Evolutionary conservation across 2,888 invertebrate species (phyloP).

Genomic region (Troglohyphantes excavatus): DNA sequence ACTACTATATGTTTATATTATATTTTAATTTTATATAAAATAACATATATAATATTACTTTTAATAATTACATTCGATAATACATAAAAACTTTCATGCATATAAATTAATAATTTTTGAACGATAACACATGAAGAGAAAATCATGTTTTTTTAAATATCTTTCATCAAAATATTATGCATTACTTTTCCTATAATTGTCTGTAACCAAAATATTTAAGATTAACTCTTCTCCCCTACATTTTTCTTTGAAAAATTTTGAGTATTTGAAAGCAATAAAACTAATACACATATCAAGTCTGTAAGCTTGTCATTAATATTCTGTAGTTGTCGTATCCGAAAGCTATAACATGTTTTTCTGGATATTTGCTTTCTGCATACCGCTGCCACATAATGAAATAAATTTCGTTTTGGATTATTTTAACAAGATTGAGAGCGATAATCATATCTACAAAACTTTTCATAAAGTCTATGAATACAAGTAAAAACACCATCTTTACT

Average conservation of each 20-base stretch:
- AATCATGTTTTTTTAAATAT: no score
- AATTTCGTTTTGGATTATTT: constrained; percentile 28
- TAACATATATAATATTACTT: no score
- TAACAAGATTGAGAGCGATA: neutral
- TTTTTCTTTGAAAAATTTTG: constrained; percentile 31
- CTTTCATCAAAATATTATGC: no score
- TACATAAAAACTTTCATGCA: no score
- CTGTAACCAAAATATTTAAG: no score
- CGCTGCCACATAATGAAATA: constrained; percentile 42
- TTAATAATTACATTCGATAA: no score
- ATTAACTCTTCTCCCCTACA: neutral
- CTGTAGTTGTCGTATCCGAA: constrained; percentile 51
- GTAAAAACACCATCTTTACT: constrained; percentile 15
- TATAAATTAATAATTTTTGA: no score
- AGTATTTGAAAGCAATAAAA: neutral
- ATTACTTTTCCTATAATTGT: no score
- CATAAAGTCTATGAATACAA: constrained; percentile 29
- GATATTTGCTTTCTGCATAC: constrained; percentile 44
- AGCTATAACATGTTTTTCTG: constrained; percentile 44
- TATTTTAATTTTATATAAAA: no score
- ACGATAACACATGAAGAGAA: no score
- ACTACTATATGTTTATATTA: no score
- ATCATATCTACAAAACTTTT: neutral
- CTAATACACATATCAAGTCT: constrained; percentile 23
- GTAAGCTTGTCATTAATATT: constrained; percentile 48